Percentiles rank a stretch among this genome's conserved stretches.
These are phyloP conservation scores for Meliscaeva auricollis DNA, from an alignment of 2,888 invertebrate species.

Conservation along the genomic window DNA sequence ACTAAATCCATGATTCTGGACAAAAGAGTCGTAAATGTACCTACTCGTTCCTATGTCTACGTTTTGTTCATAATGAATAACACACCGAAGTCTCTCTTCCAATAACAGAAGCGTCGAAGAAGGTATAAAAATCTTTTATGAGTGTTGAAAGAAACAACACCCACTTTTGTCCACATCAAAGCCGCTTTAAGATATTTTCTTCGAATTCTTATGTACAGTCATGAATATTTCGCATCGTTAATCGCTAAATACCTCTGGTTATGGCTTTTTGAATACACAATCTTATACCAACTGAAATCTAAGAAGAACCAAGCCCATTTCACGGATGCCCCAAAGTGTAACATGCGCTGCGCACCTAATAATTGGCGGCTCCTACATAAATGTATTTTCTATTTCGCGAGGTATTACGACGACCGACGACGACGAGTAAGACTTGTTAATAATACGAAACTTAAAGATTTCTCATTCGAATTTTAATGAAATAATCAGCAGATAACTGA, in stretches of 20 bases:
- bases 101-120: not conserved
- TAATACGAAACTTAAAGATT: slow-evolving; percentile 44
- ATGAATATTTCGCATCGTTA: slow-evolving; percentile 23
- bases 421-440: not conserved
- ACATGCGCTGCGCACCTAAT: slow-evolving; percentile 43
- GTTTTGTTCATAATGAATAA: too few species aligned
- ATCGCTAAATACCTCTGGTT: slow-evolving; percentile 29
- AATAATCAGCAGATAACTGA: slow-evolving; percentile 65
- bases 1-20: too few species aligned
- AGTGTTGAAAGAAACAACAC: slow-evolving; percentile 16
- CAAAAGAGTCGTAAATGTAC: too few species aligned
- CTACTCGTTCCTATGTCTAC: too few species aligned
- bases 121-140: slow-evolving; percentile 4
- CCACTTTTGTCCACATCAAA: not conserved
- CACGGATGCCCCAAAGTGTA: slow-evolving; percentile 60
- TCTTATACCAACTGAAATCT: not conserved
- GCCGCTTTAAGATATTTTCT: slow-evolving; percentile 16
- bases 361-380: slow-evolving; percentile 30
- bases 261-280: slow-evolving; percentile 38
- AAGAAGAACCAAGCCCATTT: slow-evolving; percentile 26
- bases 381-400: slow-evolving; percentile 2
- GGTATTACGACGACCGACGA: not conserved
- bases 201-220: not conserved
- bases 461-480: slow-evolving; percentile 69
- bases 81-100: too few species aligned